Base-by-base conservation (phyloP, 2,797 vertebrate genomes). In the Malurus splendens region DNA sequence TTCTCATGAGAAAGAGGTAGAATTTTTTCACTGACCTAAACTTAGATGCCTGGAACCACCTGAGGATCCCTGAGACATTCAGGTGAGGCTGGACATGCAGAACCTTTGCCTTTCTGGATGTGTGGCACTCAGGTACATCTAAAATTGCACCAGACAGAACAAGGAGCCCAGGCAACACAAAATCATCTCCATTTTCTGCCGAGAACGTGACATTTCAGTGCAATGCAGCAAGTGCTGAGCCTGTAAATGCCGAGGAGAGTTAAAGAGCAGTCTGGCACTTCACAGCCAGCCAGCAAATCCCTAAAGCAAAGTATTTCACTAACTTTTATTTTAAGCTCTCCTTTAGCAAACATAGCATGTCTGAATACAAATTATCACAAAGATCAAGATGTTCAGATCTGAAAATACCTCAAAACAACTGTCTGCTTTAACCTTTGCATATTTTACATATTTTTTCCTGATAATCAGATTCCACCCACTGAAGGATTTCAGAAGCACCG, bases 371-470 rank as follows among this genome's bases (percentile, higher is more conserved):
- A 90, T 91, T 85, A 88, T 51, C 64, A 66, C 32, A 83, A 82
- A 85, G 82, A 95, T 81, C 90, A 89, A 93, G 87, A 84, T 75
- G 73, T 92, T 92, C 81, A 65, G 84, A 51, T 87, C 74, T 83
- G 74, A 93, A 94, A 90, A 94, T 86, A 80, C 74, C 77, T 90
- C 90, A 70, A 23, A 86, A 89, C 73, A 86, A 78, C 79, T 82
- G 59, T 86, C 82, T 85, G 68, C 61, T 87, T 92, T 87, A 92
- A 91, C 71, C 60, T 92, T 94, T 79, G 62, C 52, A 47, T 73
- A 75, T 83, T 90, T 89, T 68, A 71, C 38, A 8, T 41, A 20
- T 56, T 62, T 87, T 76, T 91, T 66, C 51, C 67, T 90, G 42
- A 65, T 75, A 76, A 82, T 90, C n/a, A 25, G 65, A 87, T 93